Conservation (phyloP, 2,888 invertebrate genomes). For the Eupithecia subumbrata region DNA sequence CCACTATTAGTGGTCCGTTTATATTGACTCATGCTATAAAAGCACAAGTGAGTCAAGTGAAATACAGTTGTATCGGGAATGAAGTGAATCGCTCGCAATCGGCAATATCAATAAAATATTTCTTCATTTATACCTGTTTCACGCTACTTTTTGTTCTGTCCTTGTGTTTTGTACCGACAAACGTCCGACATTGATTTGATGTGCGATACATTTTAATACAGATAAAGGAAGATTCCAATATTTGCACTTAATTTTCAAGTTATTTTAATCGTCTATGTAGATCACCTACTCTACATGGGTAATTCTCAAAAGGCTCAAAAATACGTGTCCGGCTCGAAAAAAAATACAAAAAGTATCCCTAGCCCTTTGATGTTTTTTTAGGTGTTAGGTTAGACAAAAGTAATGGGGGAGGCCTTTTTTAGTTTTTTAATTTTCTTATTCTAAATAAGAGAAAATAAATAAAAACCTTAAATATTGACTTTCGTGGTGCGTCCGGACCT, state of each 20-base stretch:
- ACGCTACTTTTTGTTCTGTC: slow-evolving; percentile 33
- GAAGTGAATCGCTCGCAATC: slow-evolving; percentile 51
- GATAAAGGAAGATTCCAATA: background rate
- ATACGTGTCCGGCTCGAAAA: too few relatives aligned
- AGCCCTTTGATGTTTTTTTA: too few relatives aligned
- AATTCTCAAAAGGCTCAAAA: too few relatives aligned
- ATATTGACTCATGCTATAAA: background rate
- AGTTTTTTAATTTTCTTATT: too few relatives aligned
- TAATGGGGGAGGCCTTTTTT: too few relatives aligned
- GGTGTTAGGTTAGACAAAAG: too few relatives aligned
- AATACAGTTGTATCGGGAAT: slow-evolving; percentile 28
- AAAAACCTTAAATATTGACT: too few relatives aligned
- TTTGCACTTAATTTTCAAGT: background rate
- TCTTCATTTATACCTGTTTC: slow-evolving; percentile 43
- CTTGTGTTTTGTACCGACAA: slow-evolving; percentile 39
- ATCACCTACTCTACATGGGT: background rate
- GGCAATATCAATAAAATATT: slow-evolving; percentile 49
- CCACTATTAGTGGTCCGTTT: background rate
- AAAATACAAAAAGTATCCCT: too few relatives aligned
- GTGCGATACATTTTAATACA: slow-evolving; percentile 57
- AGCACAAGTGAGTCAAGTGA: slow-evolving; percentile 24
- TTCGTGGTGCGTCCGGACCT: too few relatives aligned
- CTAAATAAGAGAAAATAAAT: too few relatives aligned
- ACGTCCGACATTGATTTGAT: slow-evolving; percentile 53
- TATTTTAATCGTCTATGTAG: background rate